A percentile compares a stretch with the other conserved stretches of the same genome.
These are phyloP conservation scores for Microplitis manilae DNA, from an alignment of 2,888 invertebrate genomes.

Conservation along the genomic window DNA sequence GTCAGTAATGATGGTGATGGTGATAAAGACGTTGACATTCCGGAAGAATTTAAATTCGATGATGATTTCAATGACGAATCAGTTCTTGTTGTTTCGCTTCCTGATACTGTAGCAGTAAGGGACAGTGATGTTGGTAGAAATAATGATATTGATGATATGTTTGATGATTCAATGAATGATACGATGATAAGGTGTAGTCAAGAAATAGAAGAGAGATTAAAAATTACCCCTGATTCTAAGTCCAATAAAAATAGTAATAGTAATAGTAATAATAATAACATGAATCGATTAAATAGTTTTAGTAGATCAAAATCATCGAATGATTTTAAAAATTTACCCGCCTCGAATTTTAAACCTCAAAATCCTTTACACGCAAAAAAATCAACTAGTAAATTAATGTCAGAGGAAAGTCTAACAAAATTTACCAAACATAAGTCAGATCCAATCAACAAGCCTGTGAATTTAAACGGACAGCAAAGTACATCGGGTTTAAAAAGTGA, in stretches of 20 bases:
- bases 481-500: constrained; percentile 4
- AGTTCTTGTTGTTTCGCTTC: background rate
- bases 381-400: background rate
- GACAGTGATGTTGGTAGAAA: background rate
- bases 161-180: constrained; percentile 59
- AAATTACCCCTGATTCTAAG: constrained; percentile 37
- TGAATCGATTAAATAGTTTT: background rate
- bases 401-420: background rate
- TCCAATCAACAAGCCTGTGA: constrained; percentile 6
- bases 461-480: background rate
- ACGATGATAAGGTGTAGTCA: constrained; percentile 62
- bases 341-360: background rate
- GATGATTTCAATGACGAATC: constrained; percentile 39
- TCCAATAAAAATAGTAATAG: background rate
- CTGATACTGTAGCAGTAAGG: background rate
- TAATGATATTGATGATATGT: constrained; percentile 57
- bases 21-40: constrained; percentile 1
- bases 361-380: background rate
- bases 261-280: background rate
- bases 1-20: background rate
- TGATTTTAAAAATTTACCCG: background rate
- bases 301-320: background rate
- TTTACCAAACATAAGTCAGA: constrained; percentile 27
- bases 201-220: constrained; percentile 59
- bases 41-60: constrained; percentile 41